phyloP scores from a whole-genome alignment of 2,888 invertebrate species.

The Lissocephala sabroskyi region DNA sequence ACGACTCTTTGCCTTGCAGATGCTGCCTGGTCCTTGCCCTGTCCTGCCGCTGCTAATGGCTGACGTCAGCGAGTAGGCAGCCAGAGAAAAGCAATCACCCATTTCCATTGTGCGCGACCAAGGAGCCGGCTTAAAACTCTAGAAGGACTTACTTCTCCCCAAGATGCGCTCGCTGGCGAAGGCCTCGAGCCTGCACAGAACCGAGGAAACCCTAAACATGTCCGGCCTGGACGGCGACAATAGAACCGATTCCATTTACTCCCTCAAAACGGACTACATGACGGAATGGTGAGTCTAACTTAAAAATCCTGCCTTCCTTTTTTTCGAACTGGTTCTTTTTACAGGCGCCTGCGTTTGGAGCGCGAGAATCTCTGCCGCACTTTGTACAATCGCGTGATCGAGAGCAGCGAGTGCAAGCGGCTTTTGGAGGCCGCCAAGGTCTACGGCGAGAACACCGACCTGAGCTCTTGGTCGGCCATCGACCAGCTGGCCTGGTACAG shows the following conservation, averaged over 20 bases:
- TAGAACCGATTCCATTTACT: constrained; percentile 81
- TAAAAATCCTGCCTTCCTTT: background rate
- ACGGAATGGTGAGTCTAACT: constrained; percentile 80
- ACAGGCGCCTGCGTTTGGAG: constrained; percentile 83
- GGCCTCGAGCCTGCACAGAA: constrained; percentile 31
- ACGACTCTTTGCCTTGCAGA: constrained; percentile 34
- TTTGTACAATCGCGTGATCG: constrained; percentile 76
- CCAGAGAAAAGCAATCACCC: no score
- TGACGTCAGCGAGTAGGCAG: no score
- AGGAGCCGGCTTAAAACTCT: constrained; percentile 19
- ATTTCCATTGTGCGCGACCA: no score
- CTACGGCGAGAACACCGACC: constrained; percentile 71
- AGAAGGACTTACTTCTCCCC: constrained; percentile 13
- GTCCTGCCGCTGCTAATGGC: no score
- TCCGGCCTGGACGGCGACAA: constrained; percentile 69
- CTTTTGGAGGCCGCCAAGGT: constrained; percentile 73
- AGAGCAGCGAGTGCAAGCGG: constrained; percentile 77
- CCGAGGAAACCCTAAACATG: constrained; percentile 72
- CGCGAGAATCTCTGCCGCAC: constrained; percentile 82
- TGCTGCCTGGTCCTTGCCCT: constrained; percentile 45
- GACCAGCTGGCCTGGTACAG: constrained; percentile 59
- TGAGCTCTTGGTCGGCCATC: constrained; percentile 67
- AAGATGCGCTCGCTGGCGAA: constrained; percentile 45
- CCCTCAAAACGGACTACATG: constrained; percentile 84
- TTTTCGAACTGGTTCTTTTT: constrained; percentile 29